phyloP scores from a whole-genome alignment of 2,113 vertebrate species.

The Limanda limanda region DNA sequence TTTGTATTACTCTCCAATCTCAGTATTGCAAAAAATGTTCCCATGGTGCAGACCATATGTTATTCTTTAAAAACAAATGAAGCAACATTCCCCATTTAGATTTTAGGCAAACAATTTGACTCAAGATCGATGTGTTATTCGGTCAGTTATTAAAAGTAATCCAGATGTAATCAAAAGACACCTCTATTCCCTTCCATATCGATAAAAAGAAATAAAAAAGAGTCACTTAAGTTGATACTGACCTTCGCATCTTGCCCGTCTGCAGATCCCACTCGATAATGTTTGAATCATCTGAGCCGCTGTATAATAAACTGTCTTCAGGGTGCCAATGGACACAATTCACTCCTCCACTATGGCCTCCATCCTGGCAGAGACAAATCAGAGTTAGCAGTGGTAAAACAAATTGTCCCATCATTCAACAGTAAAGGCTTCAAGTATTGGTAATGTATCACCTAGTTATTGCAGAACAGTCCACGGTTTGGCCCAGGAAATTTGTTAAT shows the following conservation, averaged over 20 bases:
- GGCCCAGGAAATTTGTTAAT: no score
- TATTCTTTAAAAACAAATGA: no score
- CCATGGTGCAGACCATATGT: no score
- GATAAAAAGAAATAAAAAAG: not conserved
- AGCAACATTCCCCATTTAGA: no score
- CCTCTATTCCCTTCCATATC: not conserved
- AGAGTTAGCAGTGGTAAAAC: not conserved
- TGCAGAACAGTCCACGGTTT: not conserved
- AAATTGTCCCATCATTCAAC: not conserved
- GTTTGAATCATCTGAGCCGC: conserved; percentile 94
- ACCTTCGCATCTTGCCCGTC: conserved; percentile 93
- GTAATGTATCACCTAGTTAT: not conserved
- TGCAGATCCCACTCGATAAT: conserved; percentile 95
- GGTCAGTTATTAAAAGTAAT: no score
- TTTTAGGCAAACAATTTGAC: not conserved
- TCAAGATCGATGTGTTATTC: not conserved
- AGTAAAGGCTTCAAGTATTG: not conserved
- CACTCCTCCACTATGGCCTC: conserved; percentile 89
- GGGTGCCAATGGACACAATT: conserved; percentile 95
- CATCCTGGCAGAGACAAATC: conserved; percentile 80
- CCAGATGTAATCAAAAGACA: not conserved
- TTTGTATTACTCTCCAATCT: no score
- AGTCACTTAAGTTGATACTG: conserved; percentile 34
- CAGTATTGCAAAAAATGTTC: no score
- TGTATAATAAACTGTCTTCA: conserved; percentile 89